Evolutionary conservation across 2,113 vertebrate genomes (phyloP), one percentile per base, ranked within the genome.

Genomic region (Clarias macrocephalus): DNA sequence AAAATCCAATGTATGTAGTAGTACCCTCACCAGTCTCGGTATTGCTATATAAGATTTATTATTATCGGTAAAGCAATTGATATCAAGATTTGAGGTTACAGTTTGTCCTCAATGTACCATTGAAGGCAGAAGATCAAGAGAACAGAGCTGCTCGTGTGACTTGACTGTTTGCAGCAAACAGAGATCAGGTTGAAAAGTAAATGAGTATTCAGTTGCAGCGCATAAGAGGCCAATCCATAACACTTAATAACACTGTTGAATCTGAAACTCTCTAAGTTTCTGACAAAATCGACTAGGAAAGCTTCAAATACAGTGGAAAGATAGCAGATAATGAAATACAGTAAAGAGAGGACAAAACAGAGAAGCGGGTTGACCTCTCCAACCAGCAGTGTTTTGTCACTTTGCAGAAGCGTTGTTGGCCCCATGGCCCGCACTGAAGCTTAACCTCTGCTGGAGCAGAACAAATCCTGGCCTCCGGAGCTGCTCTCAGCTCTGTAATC

Each of bases 391-490:
- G 90, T 89, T 83, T 21, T 66, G 83, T 90, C 90, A 81, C 84
- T 90, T 88, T 72, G 59, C 56, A 85, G 23, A 18, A 63, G 86
- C 79, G 73, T 18, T 65, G 9, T 80, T 81, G 63, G 80, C 30
- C 75, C 83, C 84, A 37, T 59, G 56, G 75, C 72, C 70, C 80
- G 75, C 75, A 81, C 82, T n/a, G 79, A 79, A 76, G 88, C 82
- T 91, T 90, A 92, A 86, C 86, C 75, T 91, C 66, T 80, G 70
- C 77, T 88, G 87, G 80, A 85, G 86, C 90, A 85, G 88, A 89
- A 75, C 89, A 89, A 89, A 91, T 85, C 88, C 87, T 63, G 82
- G 83, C 89, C 89, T 87, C 88, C 88, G 86, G 86, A 87, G 88
- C 80, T 89, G 76, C 68, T 72, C 63, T 85, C 85, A 82, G 81